Evolutionary conservation across 2,797 vertebrate species (phyloP).

Genomic region (Platyrinchus mystaceus): DNA sequence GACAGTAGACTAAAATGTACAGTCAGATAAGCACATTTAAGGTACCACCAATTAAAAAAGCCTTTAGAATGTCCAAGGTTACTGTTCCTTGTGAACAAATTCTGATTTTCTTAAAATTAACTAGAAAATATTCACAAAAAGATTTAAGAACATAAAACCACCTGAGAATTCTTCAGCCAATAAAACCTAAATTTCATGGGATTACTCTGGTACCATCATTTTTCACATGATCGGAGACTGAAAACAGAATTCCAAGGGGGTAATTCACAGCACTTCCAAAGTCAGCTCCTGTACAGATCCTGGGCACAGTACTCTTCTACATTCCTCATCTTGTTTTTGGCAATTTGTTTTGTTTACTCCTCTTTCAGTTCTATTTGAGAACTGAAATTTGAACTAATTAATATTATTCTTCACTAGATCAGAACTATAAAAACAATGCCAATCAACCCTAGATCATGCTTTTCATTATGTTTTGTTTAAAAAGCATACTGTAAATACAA

Average conservation of each 20-base stretch:
- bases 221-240: not conserved
- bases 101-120: not conserved
- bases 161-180: not conserved
- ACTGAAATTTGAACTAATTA: not conserved
- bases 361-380: not conserved
- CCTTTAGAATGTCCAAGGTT: not conserved
- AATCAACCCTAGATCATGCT: not conserved
- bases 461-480: not conserved
- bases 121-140: not conserved
- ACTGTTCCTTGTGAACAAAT: not conserved
- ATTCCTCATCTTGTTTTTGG: not conserved
- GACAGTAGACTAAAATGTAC: not conserved
- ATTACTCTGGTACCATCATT: not conserved
- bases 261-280: not conserved
- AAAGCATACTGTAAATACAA: not conserved
- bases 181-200: not conserved
- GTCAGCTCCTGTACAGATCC: not conserved
- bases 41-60: not conserved
- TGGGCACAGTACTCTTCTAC: not conserved
- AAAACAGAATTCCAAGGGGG: not conserved
- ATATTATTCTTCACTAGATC: not conserved
- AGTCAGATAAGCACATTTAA: not conserved
- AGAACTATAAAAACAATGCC: not conserved
- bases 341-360: not conserved
- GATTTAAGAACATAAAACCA: not conserved